Percentiles rank a stretch among this genome's conserved stretches.
Conservation (phyloP, 2,888 invertebrate species). For the Lepidochitona cinerea region DNA sequence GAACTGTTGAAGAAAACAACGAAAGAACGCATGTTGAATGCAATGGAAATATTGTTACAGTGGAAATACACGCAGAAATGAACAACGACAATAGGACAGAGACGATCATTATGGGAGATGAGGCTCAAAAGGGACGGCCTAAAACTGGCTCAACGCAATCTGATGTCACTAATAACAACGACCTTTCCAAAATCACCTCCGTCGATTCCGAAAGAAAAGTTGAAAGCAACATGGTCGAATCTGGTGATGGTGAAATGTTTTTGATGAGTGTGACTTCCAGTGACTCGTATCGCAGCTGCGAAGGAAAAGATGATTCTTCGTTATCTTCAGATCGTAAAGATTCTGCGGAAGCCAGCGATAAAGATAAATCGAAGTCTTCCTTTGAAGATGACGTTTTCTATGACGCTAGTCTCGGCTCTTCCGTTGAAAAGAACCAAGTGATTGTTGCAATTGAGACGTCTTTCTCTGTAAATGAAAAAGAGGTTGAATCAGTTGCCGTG, state of each 20-base stretch:
- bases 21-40: not conserved
- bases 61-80: not conserved
- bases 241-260: not conserved
- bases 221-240: not conserved
- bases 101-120: not conserved
- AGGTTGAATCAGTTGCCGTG: not conserved
- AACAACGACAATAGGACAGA: not conserved
- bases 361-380: not conserved
- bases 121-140: not conserved
- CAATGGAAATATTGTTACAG: not conserved
- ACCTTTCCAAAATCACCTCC: too few relatives aligned
- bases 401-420: not conserved
- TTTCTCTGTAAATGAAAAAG: not conserved
- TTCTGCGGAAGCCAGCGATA: not conserved
- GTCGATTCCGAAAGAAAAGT: not conserved
- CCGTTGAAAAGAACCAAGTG: not conserved
- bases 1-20: not conserved
- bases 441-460: not conserved
- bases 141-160: too few relatives aligned
- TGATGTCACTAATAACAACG: too few relatives aligned
- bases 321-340: not conserved
- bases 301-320: not conserved
- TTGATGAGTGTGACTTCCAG: not conserved
- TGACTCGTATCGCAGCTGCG: not conserved
- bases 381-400: constrained; percentile 1